Percentiles rank a stretch among this genome's conserved stretches.
phyloP scores from a whole-genome alignment of 2,113 vertebrate species.

The Pontoporia blainvillei region DNA sequence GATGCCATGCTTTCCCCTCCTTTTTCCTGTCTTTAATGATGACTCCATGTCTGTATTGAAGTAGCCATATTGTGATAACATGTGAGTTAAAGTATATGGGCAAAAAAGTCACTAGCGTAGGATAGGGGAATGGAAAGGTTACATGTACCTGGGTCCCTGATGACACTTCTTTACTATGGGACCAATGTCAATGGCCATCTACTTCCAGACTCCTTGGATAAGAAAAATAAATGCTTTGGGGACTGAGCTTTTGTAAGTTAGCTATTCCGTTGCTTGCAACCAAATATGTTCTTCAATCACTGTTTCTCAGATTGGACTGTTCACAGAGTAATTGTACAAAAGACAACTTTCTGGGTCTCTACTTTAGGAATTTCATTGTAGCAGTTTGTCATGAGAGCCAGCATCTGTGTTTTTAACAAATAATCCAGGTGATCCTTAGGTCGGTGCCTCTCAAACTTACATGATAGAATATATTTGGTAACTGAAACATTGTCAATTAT shows the following conservation, averaged over 20 bases:
- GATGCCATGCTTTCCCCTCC: neutral
- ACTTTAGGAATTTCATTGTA: neutral
- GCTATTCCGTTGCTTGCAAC: neutral
- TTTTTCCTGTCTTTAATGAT: neutral
- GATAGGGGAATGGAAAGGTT: neutral
- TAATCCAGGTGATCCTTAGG: neutral
- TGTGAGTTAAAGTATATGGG: neutral
- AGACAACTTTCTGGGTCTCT: neutral
- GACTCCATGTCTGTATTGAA: neutral
- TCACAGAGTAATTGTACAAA: neutral
- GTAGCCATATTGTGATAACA: neutral
- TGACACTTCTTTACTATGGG: neutral
- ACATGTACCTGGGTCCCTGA: neutral
- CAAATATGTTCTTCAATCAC: neutral
- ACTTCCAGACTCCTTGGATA: neutral
- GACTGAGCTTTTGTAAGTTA: neutral
- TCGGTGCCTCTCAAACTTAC: neutral
- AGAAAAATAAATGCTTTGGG: neutral
- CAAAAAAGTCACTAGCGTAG: neutral
- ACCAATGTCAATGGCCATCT: neutral
- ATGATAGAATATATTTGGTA: neutral
- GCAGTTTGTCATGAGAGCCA: neutral
- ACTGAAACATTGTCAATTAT: neutral
- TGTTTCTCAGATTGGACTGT: neutral
- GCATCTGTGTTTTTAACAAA: neutral